Conservation (phyloP, 2,888 invertebrate species). For the Phragmatobia fuliginosa region DNA sequence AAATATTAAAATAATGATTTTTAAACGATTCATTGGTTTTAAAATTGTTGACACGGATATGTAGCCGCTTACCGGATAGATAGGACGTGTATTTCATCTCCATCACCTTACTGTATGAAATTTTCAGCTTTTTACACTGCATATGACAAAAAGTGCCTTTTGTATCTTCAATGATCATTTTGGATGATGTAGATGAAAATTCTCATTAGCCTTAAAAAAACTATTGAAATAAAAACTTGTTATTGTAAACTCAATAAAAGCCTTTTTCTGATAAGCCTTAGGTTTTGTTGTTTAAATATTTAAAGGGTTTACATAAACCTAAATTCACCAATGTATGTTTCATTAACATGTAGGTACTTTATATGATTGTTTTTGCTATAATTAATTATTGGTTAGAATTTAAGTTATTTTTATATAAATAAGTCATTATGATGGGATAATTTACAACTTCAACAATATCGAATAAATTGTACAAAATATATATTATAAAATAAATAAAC, state of each 20-base stretch:
- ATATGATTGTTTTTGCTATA: neutral
- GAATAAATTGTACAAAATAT: neutral
- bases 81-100: neutral
- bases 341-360: neutral
- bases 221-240: neutral
- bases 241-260: neutral
- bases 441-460: neutral
- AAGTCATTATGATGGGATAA: neutral
- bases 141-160: neutral
- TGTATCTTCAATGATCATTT: neutral
- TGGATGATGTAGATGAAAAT: neutral
- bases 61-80: neutral
- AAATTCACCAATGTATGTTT: neutral
- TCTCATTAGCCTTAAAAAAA: neutral
- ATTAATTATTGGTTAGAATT: neutral
- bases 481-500: neutral
- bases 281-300: neutral
- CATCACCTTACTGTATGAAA: neutral
- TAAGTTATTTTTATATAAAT: neutral
- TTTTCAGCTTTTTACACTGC: neutral
- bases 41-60: neutral
- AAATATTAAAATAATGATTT: no score
- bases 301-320: neutral
- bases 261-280: neutral
- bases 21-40: no score